Base-by-base conservation (phyloP, 2,797 vertebrate genomes). In the Coregonus ussuriensis region DNA sequence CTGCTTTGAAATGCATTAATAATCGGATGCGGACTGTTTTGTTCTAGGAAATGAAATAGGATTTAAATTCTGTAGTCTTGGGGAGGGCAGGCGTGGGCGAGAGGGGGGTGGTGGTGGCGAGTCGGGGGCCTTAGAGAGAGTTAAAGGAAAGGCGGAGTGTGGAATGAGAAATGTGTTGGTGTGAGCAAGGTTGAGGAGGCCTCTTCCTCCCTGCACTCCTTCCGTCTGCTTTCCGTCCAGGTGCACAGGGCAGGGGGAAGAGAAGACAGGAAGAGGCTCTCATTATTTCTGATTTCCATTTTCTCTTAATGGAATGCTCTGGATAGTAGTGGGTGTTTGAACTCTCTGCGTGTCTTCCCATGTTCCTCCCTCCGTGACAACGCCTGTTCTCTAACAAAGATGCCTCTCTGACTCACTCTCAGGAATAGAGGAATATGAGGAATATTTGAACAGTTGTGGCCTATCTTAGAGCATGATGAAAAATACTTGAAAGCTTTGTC, bases 1-100 rank as follows among this genome's bases (percentile, higher is more conserved):
- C 93, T 95, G 94, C 91, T 91, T 91, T 92, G 88, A 94, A 92
- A 94, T 96, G 95, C 95, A 96, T 97, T 96, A 96, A 95, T 96
- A 97, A 96, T 96, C 94, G 95, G 93, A 93, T 89, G 88, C 91
- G 88, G 94, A 90, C 89, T 81, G 85, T 82, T 93, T 92, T 93
- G 88, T 94, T 89, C 84, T 82, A 85, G 87, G 88, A 91, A 93
- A 88, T 92, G 87, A 89, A 90, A 87, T 86, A 85, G 84, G 81
- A 85, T 89, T 90, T 88, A 90, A 92, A 92, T 92, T 91, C 89
- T 87, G 85, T 66, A 85, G 86, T 85, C 89, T 80, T 85, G 77
- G 85, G 81, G 81, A 83, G 88, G 82, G 88, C 83, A 80, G 73
- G 78, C 84, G 73, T 83, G 85, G 87, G 71, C 79, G 78, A 85